Conservation (phyloP, 2,113 vertebrate genomes). For the mouse (Mus musculus) region DNA sequence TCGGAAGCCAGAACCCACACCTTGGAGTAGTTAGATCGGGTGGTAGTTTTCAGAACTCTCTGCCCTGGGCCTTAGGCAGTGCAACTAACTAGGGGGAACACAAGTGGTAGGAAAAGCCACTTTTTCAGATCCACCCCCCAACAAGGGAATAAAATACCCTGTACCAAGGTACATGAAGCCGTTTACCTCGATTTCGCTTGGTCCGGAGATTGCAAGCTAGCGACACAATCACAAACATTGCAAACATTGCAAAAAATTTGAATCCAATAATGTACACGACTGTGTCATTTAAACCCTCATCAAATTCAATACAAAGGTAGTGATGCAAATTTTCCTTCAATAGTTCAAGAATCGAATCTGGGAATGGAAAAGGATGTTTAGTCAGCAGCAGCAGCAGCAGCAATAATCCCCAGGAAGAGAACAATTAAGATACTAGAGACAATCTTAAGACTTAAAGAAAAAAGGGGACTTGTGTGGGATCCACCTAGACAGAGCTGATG, state of each 20-base stretch:
- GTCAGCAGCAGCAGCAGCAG: neutral
- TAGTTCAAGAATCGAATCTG: neutral
- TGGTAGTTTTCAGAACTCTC: neutral
- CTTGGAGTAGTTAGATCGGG: neutral
- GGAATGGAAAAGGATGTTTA: neutral
- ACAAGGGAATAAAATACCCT: neutral
- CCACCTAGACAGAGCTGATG: neutral
- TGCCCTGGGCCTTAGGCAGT: neutral
- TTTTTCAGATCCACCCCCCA: neutral
- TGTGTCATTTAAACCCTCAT: accelerated
- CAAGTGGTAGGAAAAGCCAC: neutral
- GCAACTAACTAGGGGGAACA: neutral
- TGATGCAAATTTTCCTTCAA: accelerated
- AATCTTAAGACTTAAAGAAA: neutral
- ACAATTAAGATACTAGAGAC: too few relatives aligned
- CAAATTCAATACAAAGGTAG: accelerated
- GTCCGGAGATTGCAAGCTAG: neutral
- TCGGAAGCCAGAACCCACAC: neutral
- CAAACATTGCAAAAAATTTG: neutral
- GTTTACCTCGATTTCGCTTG: neutral
- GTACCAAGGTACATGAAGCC: neutral
- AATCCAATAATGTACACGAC: neutral
- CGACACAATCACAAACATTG: neutral
- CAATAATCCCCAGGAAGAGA: too few relatives aligned
- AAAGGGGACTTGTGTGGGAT: neutral